phyloP scores from a whole-genome alignment of 2,797 vertebrate species.

The Sebastes hubbsi region DNA sequence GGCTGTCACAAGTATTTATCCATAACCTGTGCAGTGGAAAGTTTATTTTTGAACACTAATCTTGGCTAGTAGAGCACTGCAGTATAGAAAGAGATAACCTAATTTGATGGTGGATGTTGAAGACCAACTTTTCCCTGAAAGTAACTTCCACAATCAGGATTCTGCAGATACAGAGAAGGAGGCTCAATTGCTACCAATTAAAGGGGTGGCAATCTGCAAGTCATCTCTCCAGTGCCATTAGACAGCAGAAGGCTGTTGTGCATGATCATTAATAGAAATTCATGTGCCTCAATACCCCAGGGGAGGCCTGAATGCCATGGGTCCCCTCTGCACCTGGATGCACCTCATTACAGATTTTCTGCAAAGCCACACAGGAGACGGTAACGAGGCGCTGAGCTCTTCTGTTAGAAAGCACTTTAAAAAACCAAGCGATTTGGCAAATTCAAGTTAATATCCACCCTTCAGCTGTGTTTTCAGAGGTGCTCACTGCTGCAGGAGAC shows the following conservation, averaged over 20 bases:
- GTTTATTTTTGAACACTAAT: slow-evolving; percentile 22
- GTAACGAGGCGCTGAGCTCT: slow-evolving; percentile 17
- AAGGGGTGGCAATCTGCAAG: slow-evolving; percentile 37
- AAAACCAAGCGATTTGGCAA: neutral
- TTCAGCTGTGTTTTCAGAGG: neutral
- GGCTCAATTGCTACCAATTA: slow-evolving; percentile 44
- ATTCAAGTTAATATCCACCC: neutral
- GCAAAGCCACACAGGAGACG: slow-evolving; percentile 30
- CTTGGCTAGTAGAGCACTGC: slow-evolving; percentile 20
- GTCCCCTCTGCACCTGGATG: slow-evolving; percentile 43
- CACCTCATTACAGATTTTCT: slow-evolving; percentile 47
- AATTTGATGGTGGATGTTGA: neutral
- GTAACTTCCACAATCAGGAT: neutral
- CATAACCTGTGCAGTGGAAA: slow-evolving; percentile 3
- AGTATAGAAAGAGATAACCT: neutral
- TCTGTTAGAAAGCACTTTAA: slow-evolving; percentile 12
- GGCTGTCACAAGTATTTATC: slow-evolving; percentile 39
- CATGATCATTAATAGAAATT: slow-evolving; percentile 58
- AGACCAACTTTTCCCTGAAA: neutral
- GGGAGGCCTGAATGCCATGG: slow-evolving; percentile 28
- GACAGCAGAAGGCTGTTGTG: slow-evolving; percentile 34
- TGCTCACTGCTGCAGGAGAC: neutral
- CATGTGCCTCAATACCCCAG: slow-evolving; percentile 37
- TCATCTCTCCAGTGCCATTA: slow-evolving; percentile 52
- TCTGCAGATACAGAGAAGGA: slow-evolving; percentile 12